Conservation (phyloP, 2,113 vertebrate species). For the Mus pahari region DNA sequence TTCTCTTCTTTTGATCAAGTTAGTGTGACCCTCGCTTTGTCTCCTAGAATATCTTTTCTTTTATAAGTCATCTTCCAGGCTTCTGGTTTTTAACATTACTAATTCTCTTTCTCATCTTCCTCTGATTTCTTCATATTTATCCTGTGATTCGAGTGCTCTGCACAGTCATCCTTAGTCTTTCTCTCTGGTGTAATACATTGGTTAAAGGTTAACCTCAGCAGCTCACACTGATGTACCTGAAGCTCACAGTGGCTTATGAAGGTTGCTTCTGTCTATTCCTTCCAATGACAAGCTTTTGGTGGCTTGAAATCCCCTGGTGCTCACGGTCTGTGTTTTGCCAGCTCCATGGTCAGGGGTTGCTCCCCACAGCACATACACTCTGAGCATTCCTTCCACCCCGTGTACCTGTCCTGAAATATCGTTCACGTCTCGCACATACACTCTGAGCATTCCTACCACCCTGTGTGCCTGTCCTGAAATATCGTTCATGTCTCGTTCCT, state of each 20-base stretch:
- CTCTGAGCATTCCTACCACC: not conserved
- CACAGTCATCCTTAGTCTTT: not conserved
- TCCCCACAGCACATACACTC: rapidly evolving
- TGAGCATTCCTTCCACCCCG: not conserved
- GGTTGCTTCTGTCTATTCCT: not conserved
- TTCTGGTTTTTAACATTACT: not conserved
- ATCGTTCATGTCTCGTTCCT: not conserved
- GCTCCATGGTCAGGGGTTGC: too few species aligned
- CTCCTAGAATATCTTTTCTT: not conserved
- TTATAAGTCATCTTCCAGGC: not conserved
- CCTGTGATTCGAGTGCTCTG: not conserved
- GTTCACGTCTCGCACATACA: not conserved
- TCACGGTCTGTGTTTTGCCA: not conserved
- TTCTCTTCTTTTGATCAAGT: slow-evolving; percentile 39
- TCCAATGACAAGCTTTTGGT: not conserved
- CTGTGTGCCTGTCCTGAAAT: too few species aligned
- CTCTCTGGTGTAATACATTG: not conserved
- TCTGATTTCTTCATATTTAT: not conserved
- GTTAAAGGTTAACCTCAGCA: not conserved
- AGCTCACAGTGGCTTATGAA: not conserved
- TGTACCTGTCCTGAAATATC: not conserved
- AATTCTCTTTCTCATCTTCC: not conserved
- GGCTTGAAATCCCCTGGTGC: not conserved
- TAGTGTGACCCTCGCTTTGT: slow-evolving; percentile 22
- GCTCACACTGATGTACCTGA: not conserved